Percentiles rank a stretch among this genome's conserved stretches.
Conservation (phyloP, 2,888 invertebrate genomes). For the Cheilosia vulpina region DNA sequence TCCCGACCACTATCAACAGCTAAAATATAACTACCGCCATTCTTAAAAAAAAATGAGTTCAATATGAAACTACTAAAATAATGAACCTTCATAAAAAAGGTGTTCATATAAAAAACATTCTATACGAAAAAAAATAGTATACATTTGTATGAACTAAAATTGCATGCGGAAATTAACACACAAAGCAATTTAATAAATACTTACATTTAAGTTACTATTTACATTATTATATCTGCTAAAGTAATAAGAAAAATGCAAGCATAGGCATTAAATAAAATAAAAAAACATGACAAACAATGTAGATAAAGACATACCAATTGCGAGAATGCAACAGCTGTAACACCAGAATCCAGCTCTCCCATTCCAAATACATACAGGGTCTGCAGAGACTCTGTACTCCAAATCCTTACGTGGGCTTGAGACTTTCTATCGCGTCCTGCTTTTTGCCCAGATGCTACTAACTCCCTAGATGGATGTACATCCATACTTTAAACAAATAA, state of each 20-base stretch:
- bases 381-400: conserved; percentile 95
- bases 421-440: conserved; percentile 93
- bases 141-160: neutral
- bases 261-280: conserved; percentile 46
- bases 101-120: neutral
- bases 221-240: conserved; percentile 53
- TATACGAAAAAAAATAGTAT: neutral
- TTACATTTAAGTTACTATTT: conserved; percentile 40
- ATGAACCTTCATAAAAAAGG: neutral
- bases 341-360: conserved; percentile 94
- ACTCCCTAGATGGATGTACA: conserved; percentile 93
- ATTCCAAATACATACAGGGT: conserved; percentile 95
- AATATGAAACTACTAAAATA: no score
- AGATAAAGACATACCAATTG: conserved; percentile 87
- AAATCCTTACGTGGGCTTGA: conserved; percentile 95
- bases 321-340: conserved; percentile 94
- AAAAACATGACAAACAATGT: conserved; percentile 8
- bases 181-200: conserved; percentile 32
- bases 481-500: conserved; percentile 87
- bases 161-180: conserved; percentile 53
- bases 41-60: conserved; percentile 84
- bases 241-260: conserved; percentile 48
- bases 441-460: conserved; percentile 95
- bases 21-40: conserved; percentile 94
- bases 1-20: conserved; percentile 95